These are phyloP conservation scores for Sula dactylatra DNA, from an alignment of 2,113 vertebrate species.

Conservation along the genomic window DNA sequence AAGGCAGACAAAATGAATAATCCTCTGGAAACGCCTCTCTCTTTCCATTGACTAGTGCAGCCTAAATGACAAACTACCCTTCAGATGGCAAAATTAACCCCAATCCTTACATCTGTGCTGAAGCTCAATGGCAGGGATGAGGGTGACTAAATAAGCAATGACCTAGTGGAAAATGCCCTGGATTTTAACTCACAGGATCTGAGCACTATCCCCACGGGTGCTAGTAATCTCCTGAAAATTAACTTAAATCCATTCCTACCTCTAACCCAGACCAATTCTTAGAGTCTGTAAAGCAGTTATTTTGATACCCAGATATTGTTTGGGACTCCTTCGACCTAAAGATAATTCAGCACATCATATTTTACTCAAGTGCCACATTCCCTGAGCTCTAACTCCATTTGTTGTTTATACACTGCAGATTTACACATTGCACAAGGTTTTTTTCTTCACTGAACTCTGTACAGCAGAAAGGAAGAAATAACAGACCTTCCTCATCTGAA, in stretches of 20 bases:
- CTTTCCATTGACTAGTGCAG: not conserved
- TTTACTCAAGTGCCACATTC: not conserved
- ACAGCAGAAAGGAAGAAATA: not conserved
- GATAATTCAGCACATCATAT: not conserved
- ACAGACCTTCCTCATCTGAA: not conserved
- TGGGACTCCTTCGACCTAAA: not conserved
- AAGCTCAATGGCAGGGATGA: not conserved
- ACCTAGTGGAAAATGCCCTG: fast-evolving
- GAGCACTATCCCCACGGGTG: not conserved
- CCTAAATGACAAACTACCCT: not conserved
- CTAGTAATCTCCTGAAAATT: not conserved
- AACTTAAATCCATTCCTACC: not conserved
- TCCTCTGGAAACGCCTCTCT: not conserved
- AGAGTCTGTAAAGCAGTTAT: not conserved
- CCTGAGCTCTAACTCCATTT: not conserved
- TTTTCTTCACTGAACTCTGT: not conserved
- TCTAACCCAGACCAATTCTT: not conserved
- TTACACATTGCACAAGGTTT: not conserved
- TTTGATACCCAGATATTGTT: not conserved
- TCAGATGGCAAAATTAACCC: not conserved
- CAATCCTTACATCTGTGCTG: not conserved
- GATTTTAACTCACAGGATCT: not conserved
- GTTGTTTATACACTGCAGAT: not conserved
- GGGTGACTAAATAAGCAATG: not conserved
- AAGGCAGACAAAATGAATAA: not conserved